Evolutionary conservation across 2,888 invertebrate genomes (phyloP).

Genomic region (Drosophila borborema): DNA sequence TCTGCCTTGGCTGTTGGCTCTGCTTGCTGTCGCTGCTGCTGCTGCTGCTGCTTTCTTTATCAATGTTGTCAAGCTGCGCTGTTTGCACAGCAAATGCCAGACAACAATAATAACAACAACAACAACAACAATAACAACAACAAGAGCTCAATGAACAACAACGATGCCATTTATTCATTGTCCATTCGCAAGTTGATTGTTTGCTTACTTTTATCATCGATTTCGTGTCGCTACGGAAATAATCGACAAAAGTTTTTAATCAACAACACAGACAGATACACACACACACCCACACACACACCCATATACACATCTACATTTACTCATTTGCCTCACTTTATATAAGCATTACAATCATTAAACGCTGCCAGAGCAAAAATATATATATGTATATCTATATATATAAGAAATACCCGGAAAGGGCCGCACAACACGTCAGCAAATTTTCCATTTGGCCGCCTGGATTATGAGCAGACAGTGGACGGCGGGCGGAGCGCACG

Average conservation of each 20-base stretch:
- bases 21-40: constrained; percentile 5
- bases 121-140: background rate
- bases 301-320: constrained; percentile 14
- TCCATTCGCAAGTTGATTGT: constrained; percentile 68
- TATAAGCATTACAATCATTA: constrained; percentile 45
- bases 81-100: constrained; percentile 60
- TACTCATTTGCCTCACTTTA: constrained; percentile 35
- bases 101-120: constrained; percentile 19
- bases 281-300: background rate
- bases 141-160: constrained; percentile 14
- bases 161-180: constrained; percentile 53
- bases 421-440: constrained; percentile 46
- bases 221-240: constrained; percentile 66
- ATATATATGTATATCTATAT: background rate
- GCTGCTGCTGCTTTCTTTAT: constrained; percentile 46
- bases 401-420: constrained; percentile 5
- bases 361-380: constrained; percentile 18
- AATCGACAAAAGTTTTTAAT: constrained; percentile 78
- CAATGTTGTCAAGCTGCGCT: constrained; percentile 49
- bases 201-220: constrained; percentile 80
- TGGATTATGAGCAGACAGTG: constrained; percentile 46
- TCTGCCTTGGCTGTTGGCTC: background rate
- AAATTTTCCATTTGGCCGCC: constrained; percentile 35
- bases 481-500: background rate
- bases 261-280: constrained; percentile 49